These are phyloP conservation scores for Brenthis ino DNA, from an alignment of 2,888 invertebrate species.

Conservation along the genomic window DNA sequence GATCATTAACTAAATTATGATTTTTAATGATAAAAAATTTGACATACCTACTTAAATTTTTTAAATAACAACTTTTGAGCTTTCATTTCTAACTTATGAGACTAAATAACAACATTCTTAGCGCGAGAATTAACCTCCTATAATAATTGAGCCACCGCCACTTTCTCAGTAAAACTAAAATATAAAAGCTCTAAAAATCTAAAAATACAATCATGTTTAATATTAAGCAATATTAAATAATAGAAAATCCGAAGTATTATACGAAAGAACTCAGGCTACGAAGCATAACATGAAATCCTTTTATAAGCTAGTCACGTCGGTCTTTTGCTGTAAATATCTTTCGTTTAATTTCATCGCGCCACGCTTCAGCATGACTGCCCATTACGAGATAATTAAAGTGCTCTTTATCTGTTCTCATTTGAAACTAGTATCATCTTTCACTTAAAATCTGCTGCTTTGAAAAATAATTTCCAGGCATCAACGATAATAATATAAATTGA, in stretches of 20 bases:
- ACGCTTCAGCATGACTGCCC: constrained; percentile 33
- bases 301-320: constrained; percentile 18
- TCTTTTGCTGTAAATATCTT: constrained; percentile 32
- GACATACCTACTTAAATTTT: too few species aligned
- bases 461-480: neutral
- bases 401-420: constrained; percentile 28
- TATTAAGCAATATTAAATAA: too few species aligned
- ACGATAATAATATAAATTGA: neutral
- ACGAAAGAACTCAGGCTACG: neutral
- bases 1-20: too few species aligned
- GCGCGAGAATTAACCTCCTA: too few species aligned
- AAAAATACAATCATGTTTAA: too few species aligned
- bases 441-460: constrained; percentile 4
- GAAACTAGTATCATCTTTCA: constrained; percentile 27
- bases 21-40: too few species aligned
- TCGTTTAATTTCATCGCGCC: constrained; percentile 26
- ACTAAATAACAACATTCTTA: too few species aligned
- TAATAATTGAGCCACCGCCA: too few species aligned
- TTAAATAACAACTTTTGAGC: too few species aligned
- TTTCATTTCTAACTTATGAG: too few species aligned
- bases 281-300: neutral
- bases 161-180: too few species aligned
- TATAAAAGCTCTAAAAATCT: too few species aligned
- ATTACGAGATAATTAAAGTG: constrained; percentile 34
- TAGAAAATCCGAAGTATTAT: neutral